Base-by-base conservation (phyloP, 2,888 invertebrate species). In the Perdita meconis region DNA sequence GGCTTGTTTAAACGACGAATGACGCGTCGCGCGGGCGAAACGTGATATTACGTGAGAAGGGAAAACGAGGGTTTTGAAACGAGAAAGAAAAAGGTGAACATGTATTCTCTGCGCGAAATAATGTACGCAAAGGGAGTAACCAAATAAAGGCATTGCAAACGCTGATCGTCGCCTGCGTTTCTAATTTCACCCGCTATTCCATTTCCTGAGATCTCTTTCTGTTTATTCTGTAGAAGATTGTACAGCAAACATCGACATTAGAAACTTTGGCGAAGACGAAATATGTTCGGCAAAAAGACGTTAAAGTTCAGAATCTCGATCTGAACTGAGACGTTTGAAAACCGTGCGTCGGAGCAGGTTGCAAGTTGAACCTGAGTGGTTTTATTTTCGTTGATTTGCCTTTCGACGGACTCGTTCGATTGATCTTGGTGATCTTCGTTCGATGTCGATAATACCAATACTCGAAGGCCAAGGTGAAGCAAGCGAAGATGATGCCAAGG, bases 381-480 rank as follows among this genome's bases (percentile, higher is more conserved):
- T 90, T 88, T 0, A 83, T 64, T 10, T 72, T 81, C 4, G 77
- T 30, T 12, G 53, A 0, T 51, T 84, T 80, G 0, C 51, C 24
- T 34, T 86, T 86, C 4, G 16, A 47, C 6, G 70, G 64, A 6
- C 51, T 24, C 10, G 36, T 61, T 10, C 63, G 69, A 19, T 77
- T 63, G 13, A 82, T 50, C 34, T 83, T 75, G 24, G 78, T 86
- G 0, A 95, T 94, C 73, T 93, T 94, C 85, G 95, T 95, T 84
- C 96, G 94, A 93, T 96, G 96, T 86, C 96, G 96, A 88, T 97
- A 97, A 96, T 97, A 98, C 96, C 97, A 97, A 92, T 98, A 99
- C 91, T 99, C 99, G 77, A 98, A 96, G 0, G 96, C 96, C 44
- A 99, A 93, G 0, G 98, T 98, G 57, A 98, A 93, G 87, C 98